Evolutionary conservation across 2,113 vertebrate genomes (phyloP).

Genomic region (Crotophaga sulcirostris): DNA sequence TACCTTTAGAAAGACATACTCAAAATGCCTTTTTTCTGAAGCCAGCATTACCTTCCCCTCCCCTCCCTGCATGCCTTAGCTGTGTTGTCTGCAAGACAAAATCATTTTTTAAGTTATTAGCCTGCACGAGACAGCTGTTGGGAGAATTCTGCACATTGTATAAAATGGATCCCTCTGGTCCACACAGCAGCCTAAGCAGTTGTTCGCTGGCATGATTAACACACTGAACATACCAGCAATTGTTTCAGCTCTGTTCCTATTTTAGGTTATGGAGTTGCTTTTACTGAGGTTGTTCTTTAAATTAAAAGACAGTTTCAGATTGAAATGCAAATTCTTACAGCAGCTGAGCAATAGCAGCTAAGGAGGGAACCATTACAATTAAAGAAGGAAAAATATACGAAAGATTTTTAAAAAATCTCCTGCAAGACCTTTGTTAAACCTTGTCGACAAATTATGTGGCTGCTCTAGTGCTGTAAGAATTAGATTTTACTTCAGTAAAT

Average conservation of each 20-base stretch:
- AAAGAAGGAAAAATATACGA: neutral
- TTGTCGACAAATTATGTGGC: neutral
- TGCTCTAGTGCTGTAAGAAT: neutral
- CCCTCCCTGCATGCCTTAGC: neutral
- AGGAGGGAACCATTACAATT: neutral
- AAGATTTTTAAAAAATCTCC: neutral
- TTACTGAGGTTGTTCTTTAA: neutral
- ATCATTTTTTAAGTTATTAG: neutral
- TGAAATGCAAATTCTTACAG: conserved; percentile 26
- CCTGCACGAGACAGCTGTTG: neutral
- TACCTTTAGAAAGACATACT: neutral
- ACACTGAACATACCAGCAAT: fast-evolving
- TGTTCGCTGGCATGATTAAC: neutral
- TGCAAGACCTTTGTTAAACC: neutral
- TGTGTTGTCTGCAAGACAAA: neutral
- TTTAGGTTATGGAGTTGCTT: neutral
- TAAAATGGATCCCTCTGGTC: neutral
- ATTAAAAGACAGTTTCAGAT: neutral
- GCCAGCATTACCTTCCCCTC: neutral
- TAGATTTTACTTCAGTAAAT: neutral
- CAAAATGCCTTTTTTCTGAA: neutral
- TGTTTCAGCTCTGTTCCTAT: neutral
- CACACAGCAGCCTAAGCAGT: neutral
- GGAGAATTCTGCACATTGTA: neutral
- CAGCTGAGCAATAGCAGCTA: conserved; percentile 29